Percentiles rank a stretch among this genome's conserved stretches.
These are phyloP conservation scores for Crax fasciolata DNA, from an alignment of 2,797 vertebrate genomes.

Conservation along the genomic window DNA sequence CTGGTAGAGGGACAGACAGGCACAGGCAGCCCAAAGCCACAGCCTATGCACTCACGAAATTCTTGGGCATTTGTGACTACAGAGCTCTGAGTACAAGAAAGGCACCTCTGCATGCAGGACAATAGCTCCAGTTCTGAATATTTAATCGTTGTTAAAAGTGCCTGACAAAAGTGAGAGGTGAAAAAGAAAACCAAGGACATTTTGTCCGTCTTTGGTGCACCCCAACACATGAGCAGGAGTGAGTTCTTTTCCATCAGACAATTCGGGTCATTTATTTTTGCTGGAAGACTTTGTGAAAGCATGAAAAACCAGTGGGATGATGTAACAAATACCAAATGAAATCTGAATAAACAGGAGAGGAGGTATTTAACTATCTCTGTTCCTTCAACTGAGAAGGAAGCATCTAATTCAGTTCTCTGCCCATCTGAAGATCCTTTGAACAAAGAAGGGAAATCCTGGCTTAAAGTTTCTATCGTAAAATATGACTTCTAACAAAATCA, in stretches of 20 bases:
- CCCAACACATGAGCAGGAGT: accelerated
- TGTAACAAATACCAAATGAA: background rate
- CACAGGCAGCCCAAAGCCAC: background rate
- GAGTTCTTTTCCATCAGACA: background rate
- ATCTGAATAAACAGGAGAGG: background rate
- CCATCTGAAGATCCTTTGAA: background rate
- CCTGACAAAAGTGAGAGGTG: background rate
- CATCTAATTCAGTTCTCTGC: background rate
- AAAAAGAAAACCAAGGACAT: background rate
- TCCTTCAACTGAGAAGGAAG: conserved; percentile 9
- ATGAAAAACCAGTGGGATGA: background rate
- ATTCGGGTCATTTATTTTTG: background rate
- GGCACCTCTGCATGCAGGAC: background rate
- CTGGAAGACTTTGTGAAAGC: conserved; percentile 10
- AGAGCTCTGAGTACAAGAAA: background rate
- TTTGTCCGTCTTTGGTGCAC: background rate
- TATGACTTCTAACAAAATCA: background rate
- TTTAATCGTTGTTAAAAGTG: background rate
- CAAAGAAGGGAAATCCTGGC: background rate
- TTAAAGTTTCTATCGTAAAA: background rate
- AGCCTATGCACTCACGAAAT: background rate
- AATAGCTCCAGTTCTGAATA: background rate
- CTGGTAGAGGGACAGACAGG: background rate
- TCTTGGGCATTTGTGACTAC: conserved; percentile 8
- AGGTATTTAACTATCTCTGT: background rate